Evolutionary conservation across 2,888 invertebrate species (phyloP).

Genomic region (Apocheima hispidaria): DNA sequence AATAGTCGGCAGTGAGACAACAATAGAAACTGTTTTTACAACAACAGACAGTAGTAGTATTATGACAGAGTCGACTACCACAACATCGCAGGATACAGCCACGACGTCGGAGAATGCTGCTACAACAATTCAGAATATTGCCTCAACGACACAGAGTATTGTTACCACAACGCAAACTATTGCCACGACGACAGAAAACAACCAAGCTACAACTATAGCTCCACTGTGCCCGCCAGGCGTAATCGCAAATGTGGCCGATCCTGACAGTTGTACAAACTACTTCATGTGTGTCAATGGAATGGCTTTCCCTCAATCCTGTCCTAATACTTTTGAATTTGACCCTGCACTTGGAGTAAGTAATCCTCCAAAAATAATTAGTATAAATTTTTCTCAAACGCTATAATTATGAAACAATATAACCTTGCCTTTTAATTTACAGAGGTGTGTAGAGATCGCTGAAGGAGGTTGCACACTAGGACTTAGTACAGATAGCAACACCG

Average conservation of each 20-base stretch:
- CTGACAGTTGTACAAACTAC: conserved; percentile 1
- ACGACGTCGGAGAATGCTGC: background rate
- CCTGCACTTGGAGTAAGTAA: background rate
- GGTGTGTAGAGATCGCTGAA: background rate
- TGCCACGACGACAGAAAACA: background rate
- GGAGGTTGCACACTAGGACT: background rate
- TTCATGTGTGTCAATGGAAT: conserved; percentile 4
- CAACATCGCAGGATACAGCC: background rate
- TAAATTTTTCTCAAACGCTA: background rate
- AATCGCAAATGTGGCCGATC: background rate
- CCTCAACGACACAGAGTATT: background rate
- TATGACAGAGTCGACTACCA: background rate
- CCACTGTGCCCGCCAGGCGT: background rate
- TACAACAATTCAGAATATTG: background rate
- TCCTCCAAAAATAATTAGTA: background rate
- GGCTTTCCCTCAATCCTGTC: background rate
- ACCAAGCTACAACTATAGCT: background rate
- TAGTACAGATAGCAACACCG: conserved; percentile 1
- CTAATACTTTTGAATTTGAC: conserved; percentile 6
- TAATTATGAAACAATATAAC: no score
- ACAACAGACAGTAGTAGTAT: background rate
- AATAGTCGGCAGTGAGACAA: background rate
- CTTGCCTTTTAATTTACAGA: no score
- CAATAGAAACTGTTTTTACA: background rate
- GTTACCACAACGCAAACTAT: background rate